Conservation (phyloP, 2,113 vertebrate genomes). For the Accipiter cooperii region DNA sequence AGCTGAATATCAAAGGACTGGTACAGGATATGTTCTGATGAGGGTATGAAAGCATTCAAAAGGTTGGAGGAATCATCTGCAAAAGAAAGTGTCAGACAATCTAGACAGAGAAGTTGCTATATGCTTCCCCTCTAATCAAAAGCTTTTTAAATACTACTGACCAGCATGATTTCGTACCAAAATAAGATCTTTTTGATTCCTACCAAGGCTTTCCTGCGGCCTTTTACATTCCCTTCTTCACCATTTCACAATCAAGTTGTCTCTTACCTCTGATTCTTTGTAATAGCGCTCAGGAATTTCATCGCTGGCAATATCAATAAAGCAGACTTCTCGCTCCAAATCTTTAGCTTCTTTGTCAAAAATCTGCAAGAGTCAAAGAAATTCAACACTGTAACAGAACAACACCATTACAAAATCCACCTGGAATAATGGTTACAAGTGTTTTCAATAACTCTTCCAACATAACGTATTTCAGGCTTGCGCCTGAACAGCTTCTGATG, state of each 20-base stretch:
- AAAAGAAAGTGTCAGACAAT: not conserved
- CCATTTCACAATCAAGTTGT: not conserved
- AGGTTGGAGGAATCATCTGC: not conserved
- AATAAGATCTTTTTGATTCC: not conserved
- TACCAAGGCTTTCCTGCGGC: not conserved
- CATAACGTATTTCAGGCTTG: not conserved
- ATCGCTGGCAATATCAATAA: constrained; percentile 94
- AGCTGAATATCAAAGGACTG: not conserved
- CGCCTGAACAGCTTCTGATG: not conserved
- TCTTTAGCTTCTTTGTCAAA: constrained; percentile 92
- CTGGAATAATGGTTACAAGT: not conserved
- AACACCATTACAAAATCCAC: not conserved
- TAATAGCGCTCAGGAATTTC: constrained; percentile 98
- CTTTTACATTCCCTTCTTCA: not conserved
- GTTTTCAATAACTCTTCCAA: not conserved
- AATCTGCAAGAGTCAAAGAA: constrained; percentile 78
- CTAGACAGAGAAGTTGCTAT: not conserved
- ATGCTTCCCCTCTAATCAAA: not conserved
- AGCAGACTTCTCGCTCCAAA: constrained; percentile 92
- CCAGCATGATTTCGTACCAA: not conserved
- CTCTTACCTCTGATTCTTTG: constrained; percentile 92
- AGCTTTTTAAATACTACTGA: not conserved
- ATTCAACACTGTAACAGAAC: not conserved
- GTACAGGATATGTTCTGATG: not conserved
- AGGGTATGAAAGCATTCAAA: not conserved